Percentiles rank a stretch among this genome's conserved stretches.
phyloP scores from a whole-genome alignment of 2,888 invertebrate genomes.

The Nemotelus pantherinus region DNA sequence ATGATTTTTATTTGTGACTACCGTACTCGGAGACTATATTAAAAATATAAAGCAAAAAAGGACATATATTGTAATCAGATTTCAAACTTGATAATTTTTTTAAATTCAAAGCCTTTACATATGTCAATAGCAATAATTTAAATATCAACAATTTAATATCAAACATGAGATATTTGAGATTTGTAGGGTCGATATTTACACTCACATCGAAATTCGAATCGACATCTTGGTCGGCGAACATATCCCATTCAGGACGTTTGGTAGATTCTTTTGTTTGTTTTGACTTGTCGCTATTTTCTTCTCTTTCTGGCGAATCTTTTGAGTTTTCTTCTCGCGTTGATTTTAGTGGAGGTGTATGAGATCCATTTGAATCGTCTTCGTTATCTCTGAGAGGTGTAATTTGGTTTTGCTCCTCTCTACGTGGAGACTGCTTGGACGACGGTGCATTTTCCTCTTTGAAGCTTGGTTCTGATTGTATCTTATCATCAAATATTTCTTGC shows the following conservation, averaged over 20 bases:
- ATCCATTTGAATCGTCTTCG: slow-evolving; percentile 50
- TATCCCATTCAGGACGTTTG: slow-evolving; percentile 81
- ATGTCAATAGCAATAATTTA: no score
- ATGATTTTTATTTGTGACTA: slow-evolving; percentile 66
- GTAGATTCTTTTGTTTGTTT: slow-evolving; percentile 60
- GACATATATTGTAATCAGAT: background rate
- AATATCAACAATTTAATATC: no score
- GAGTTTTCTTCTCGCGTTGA: background rate
- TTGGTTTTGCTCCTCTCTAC: background rate
- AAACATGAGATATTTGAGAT: no score
- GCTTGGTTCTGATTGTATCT: background rate
- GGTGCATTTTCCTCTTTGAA: background rate
- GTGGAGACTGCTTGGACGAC: background rate
- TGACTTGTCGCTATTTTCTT: slow-evolving; percentile 50
- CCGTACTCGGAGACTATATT: slow-evolving; percentile 73
- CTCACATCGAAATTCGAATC: slow-evolving; percentile 77
- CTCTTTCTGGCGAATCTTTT: slow-evolving; percentile 17
- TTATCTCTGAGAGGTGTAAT: slow-evolving; percentile 42
- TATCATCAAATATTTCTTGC: background rate
- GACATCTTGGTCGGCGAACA: slow-evolving; percentile 92
- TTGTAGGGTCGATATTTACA: slow-evolving; percentile 16
- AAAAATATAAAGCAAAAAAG: slow-evolving; percentile 13
- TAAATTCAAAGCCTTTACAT: no score
- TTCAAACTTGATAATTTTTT: no score
- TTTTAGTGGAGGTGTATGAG: slow-evolving; percentile 52